A percentile compares a stretch with the other conserved stretches of the same genome.
Evolutionary conservation across 2,888 invertebrate genomes (phyloP).

Genomic region (Plagiodera versicolora): DNA sequence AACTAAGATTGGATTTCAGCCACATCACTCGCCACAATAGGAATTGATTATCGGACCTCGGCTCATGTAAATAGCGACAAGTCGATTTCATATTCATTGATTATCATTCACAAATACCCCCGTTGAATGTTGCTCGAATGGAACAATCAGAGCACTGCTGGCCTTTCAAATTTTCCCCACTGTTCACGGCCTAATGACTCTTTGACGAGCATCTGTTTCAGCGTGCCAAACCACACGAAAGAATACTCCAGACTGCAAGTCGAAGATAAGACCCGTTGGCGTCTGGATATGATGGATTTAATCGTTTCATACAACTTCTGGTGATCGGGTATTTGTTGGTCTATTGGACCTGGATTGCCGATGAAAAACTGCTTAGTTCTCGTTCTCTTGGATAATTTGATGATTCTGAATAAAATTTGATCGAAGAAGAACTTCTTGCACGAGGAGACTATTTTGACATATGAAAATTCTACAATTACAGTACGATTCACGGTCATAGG

Average conservation of each 20-base stretch:
- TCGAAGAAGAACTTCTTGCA: no score
- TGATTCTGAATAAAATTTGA: no score
- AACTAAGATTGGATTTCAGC: neutral
- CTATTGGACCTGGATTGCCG: neutral
- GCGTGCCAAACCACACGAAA: neutral
- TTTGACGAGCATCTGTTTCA: neutral
- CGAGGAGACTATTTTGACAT: no score
- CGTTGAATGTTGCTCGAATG: neutral
- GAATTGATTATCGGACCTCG: neutral
- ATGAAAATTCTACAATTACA: no score
- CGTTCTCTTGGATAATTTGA: neutral
- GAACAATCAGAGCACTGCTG: neutral
- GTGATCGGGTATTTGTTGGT: neutral
- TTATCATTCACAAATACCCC: neutral
- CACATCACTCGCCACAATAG: neutral
- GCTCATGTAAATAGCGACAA: neutral
- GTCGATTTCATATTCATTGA: neutral
- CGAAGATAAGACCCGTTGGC: neutral
- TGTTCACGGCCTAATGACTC: slow-evolving; percentile 1
- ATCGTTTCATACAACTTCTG: neutral
- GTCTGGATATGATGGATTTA: neutral
- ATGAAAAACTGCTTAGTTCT: no score
- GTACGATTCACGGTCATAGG: no score
- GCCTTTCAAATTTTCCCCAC: neutral
- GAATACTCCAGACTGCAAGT: neutral